Percentiles rank a stretch among this genome's conserved stretches.
Evolutionary conservation across 23 tunicate genomes (phyloP).

Genomic region (Trididemnum clinides): DNA sequence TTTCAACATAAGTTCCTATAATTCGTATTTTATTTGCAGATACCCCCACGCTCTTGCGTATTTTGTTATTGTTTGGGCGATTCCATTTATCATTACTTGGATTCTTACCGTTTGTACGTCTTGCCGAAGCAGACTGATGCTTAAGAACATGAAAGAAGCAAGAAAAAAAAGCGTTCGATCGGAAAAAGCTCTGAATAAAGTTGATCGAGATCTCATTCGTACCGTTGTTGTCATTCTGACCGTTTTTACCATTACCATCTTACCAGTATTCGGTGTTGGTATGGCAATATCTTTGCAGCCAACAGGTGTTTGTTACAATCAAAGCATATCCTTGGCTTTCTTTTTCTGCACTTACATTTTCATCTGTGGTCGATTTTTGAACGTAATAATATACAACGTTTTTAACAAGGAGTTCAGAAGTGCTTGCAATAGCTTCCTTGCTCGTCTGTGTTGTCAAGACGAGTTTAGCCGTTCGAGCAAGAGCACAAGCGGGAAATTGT

Average conservation of each 20-base stretch:
- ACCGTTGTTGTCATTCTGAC: slow-evolving; percentile 65
- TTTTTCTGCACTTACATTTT: slow-evolving; percentile 49
- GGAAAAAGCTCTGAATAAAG: slow-evolving; percentile 38
- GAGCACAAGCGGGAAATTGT: too few relatives aligned
- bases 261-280: slow-evolving; percentile 70
- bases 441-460: too few relatives aligned
- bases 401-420: slow-evolving; percentile 82
- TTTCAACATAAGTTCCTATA: too few relatives aligned
- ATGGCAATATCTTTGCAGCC: not conserved
- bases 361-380: slow-evolving; percentile 64
- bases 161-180: slow-evolving; percentile 44
- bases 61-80: slow-evolving; percentile 73
- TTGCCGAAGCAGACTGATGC: slow-evolving; percentile 73
- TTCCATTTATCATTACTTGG: slow-evolving; percentile 88
- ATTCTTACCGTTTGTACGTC: slow-evolving; percentile 62
- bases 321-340: slow-evolving; percentile 1
- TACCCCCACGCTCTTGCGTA: slow-evolving; percentile 64
- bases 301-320: slow-evolving; percentile 19
- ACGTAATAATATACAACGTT: slow-evolving; percentile 84
- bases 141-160: slow-evolving; percentile 59
- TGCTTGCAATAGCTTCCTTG: slow-evolving; percentile 36
- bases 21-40: slow-evolving; percentile 29
- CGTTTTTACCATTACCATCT: slow-evolving; percentile 63
- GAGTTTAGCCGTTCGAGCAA: too few relatives aligned
- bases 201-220: slow-evolving; percentile 77